phyloP scores from a whole-genome alignment of 2,888 invertebrate species.

The Bibio marci region DNA sequence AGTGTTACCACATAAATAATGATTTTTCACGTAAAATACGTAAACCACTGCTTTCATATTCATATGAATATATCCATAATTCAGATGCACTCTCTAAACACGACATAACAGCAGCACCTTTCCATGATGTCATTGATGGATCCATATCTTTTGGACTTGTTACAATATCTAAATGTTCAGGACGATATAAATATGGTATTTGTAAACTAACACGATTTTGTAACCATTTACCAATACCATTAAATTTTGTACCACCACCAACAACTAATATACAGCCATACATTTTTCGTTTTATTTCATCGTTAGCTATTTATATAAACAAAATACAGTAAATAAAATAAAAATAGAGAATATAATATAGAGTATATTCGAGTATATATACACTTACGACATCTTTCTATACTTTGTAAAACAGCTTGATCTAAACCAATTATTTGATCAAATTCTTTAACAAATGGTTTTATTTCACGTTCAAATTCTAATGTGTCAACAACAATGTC shows the following conservation, averaged over 20 bases:
- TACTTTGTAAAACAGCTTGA: slow-evolving; percentile 79
- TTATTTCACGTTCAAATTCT: slow-evolving; percentile 29
- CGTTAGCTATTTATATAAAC: slow-evolving; percentile 36
- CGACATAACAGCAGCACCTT: slow-evolving; percentile 85
- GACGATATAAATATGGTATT: slow-evolving; percentile 59
- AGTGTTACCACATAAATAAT: slow-evolving; percentile 76
- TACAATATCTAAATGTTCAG: slow-evolving; percentile 54
- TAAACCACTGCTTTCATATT: slow-evolving; percentile 76
- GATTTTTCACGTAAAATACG: slow-evolving; percentile 77
- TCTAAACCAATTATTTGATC: slow-evolving; percentile 76
- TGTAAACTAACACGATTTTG: slow-evolving; percentile 61
- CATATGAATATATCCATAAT: slow-evolving; percentile 70
- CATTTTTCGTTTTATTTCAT: slow-evolving; percentile 86
- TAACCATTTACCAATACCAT: slow-evolving; percentile 71
- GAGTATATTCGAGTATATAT: not conserved
- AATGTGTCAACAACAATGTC: slow-evolving; percentile 54
- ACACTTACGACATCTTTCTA: slow-evolving; percentile 64
- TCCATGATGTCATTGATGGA: slow-evolving; percentile 80
- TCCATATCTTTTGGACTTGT: slow-evolving; percentile 86
- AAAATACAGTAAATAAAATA: slow-evolving; percentile 10
- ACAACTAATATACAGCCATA: slow-evolving; percentile 82
- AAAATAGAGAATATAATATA: too few relatives aligned
- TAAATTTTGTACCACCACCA: slow-evolving; percentile 80
- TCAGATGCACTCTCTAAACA: slow-evolving; percentile 86
- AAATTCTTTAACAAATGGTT: slow-evolving; percentile 44